Evolutionary conservation across 2,797 vertebrate genomes (phyloP), one percentile per base, ranked within the genome.

Genomic region (Lycodopsis pacificus): DNA sequence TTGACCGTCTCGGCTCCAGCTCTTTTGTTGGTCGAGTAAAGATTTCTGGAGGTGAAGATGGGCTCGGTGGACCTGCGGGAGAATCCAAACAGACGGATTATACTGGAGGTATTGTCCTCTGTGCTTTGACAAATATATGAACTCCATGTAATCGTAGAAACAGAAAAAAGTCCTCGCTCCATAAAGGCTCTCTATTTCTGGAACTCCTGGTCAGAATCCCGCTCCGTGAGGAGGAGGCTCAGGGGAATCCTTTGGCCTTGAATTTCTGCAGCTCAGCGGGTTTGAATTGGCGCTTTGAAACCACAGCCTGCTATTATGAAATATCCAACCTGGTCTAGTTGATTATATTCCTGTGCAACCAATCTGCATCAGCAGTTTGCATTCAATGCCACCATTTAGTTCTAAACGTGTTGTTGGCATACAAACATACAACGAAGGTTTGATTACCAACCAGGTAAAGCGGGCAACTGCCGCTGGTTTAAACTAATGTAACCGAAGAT

Each of bases 1-100:
- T 94, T 81, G 92, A 91, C 49, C 92, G 91, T 87, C 91, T 81
- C 66, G 49, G 88, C 87, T 90, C 91, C 91, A 94, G 93, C 86
- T 59, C 91, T 90, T 13, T 62, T 82, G 66, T 71, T 56, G 61
- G 89, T 73, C 67, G 83, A 61, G 79, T 30, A 66, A 77, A 86
- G 77, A 73, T 79, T 86, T 80, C 4, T 56, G 53, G 34, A 80
- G 51, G 67, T 34, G 86, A 86, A 91, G 83, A 68, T 67, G 77
- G 75, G 42, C 42, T 84, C 64, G 0, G 83, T 2, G 73, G 70
- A 86, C 90, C 91, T 92, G 86, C 14, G 75, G 34, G 85, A 81
- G 80, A 86, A 85, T n/a, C 34, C 76, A 88, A 73, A 88, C 9
- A 85, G 14, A 88, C 25, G 12, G 58, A 48, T 90, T 84, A 88